Conservation (phyloP, 2,888 invertebrate species). For the Ophraella communa region DNA sequence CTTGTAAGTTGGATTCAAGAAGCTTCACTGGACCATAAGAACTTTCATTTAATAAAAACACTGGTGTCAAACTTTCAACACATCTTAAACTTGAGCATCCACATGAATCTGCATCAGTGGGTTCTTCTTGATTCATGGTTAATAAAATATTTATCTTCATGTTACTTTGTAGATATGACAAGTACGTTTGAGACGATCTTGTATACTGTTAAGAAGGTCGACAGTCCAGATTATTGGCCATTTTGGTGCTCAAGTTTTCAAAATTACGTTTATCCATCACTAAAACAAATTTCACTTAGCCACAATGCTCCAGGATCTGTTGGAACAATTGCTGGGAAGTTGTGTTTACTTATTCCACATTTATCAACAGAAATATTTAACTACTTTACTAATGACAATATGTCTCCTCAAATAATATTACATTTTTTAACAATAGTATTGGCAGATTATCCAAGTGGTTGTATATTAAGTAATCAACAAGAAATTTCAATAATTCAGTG, state of each 20-base stretch:
- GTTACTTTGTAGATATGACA: conserved; percentile 51
- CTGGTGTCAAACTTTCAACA: conserved; percentile 48
- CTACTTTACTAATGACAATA: conserved; percentile 47
- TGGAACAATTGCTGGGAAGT: conserved; percentile 53
- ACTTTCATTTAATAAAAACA: conserved; percentile 48
- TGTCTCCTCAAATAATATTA: conserved; percentile 46
- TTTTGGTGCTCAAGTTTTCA: conserved; percentile 51
- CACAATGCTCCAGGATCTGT: conserved; percentile 42
- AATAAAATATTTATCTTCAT: conserved; percentile 49
- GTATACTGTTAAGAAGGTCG: conserved; percentile 44
- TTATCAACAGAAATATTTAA: conserved; percentile 44
- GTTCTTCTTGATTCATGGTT: conserved; percentile 54
- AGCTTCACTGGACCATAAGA: conserved; percentile 45
- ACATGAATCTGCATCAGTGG: conserved; percentile 51
- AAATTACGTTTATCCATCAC: conserved; percentile 47
- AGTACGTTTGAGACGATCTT: conserved; percentile 47
- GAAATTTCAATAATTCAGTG: conserved; percentile 50
- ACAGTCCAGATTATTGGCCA: conserved; percentile 44
- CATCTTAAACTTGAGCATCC: conserved; percentile 46
- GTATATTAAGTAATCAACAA: conserved; percentile 44
- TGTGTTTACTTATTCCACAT: conserved; percentile 42
- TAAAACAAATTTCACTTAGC: conserved; percentile 46
- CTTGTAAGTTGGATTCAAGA: conserved; percentile 47
- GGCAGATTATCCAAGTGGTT: conserved; percentile 43
- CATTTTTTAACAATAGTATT: conserved; percentile 48